phyloP scores from a whole-genome alignment of 2,797 vertebrate species.

The Balearica regulorum region DNA sequence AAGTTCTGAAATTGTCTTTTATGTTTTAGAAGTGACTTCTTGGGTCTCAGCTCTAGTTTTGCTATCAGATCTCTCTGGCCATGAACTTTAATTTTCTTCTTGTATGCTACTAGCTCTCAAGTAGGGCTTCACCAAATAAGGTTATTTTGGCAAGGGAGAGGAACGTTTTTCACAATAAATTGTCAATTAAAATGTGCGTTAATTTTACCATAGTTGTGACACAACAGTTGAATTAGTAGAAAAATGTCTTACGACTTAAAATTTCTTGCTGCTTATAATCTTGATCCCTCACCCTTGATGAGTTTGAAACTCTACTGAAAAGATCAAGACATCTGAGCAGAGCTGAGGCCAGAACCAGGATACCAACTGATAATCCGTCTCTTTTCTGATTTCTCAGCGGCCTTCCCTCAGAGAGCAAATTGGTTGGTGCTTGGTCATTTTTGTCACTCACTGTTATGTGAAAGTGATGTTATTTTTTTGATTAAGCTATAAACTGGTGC shows the following conservation, averaged over 20 bases:
- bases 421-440: background rate
- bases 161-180: background rate
- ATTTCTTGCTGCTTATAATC: background rate
- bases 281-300: background rate
- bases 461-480: background rate
- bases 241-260: background rate
- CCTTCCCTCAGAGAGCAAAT: background rate
- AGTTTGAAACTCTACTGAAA: background rate
- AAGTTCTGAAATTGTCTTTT: background rate
- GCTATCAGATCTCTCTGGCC: background rate
- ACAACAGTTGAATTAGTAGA: background rate
- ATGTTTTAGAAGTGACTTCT: background rate
- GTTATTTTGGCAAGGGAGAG: background rate
- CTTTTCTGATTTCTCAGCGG: background rate
- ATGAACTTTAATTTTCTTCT: background rate
- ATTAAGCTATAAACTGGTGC: background rate
- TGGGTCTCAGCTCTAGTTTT: background rate
- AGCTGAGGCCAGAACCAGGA: background rate
- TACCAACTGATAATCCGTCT: background rate
- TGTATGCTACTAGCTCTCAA: background rate
- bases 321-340: background rate
- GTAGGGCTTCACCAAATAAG: background rate
- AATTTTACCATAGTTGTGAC: background rate
- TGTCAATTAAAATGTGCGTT: background rate
- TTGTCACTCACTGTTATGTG: background rate